A percentile compares a stretch with the other conserved stretches of the same genome.
These are phyloP conservation scores for Bettongia penicillata DNA, from an alignment of 2,113 vertebrate genomes.

Conservation along the genomic window DNA sequence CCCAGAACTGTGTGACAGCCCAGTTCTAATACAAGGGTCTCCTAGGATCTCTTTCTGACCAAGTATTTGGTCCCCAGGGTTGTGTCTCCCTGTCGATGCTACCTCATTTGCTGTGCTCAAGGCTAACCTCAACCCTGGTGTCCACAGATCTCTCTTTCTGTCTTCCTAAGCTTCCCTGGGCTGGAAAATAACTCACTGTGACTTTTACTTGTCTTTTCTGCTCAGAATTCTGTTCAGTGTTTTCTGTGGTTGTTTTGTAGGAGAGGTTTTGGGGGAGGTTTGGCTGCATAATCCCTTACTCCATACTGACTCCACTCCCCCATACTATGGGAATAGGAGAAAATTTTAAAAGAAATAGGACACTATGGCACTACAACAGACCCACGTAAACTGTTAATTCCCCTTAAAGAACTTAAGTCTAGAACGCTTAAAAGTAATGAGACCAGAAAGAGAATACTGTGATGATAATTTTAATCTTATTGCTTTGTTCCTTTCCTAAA, in stretches of 20 bases:
- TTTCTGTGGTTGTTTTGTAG: not conserved
- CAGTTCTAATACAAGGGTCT: not conserved
- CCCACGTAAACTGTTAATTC: not conserved
- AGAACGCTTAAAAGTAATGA: not conserved
- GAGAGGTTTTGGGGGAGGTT: not conserved
- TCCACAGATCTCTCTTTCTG: not conserved
- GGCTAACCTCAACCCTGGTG: not conserved
- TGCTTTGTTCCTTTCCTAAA: conserved; percentile 40
- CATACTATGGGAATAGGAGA: not conserved
- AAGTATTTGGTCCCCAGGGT: not conserved
- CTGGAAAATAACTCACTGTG: not conserved
- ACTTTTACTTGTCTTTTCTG: not conserved
- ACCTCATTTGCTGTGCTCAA: not conserved
- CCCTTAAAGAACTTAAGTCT: not conserved
- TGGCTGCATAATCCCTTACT: not conserved
- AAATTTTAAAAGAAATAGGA: not conserved
- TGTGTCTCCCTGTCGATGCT: not conserved
- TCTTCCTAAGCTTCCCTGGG: not conserved
- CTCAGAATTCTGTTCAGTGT: not conserved
- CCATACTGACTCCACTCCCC: not conserved
- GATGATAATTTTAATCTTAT: not conserved
- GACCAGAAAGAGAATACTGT: not conserved
- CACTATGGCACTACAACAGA: not conserved
- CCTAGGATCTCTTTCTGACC: not conserved
- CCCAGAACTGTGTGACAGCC: not conserved